phyloP scores from a whole-genome alignment of 2,888 invertebrate species.

The Neoascia interrupta region DNA sequence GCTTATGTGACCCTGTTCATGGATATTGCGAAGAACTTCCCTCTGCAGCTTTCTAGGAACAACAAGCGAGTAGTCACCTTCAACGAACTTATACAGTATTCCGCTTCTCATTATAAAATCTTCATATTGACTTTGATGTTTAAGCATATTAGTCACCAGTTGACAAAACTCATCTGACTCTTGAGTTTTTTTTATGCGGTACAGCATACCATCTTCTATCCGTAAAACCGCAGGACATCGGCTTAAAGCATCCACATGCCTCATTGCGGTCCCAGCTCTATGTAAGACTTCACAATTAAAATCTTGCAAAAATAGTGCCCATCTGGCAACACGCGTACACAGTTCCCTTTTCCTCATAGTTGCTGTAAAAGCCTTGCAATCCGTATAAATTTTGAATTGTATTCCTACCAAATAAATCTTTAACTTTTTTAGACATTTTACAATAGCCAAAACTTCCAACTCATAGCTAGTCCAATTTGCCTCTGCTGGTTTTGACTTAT shows the following conservation, averaged over 20 bases:
- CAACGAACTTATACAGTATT: slow-evolving; percentile 32
- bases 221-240: background rate
- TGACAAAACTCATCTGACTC: slow-evolving; percentile 32
- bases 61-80: slow-evolving; percentile 32
- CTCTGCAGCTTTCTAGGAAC: slow-evolving; percentile 27
- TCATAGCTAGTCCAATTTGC: slow-evolving; percentile 70
- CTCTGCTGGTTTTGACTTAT: slow-evolving; percentile 40
- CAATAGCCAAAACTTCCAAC: slow-evolving; percentile 73
- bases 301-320: slow-evolving; percentile 58
- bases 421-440: slow-evolving; percentile 71
- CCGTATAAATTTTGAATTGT: slow-evolving; percentile 43
- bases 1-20: slow-evolving; percentile 24
- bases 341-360: slow-evolving; percentile 57
- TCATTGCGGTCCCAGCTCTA: slow-evolving; percentile 27
- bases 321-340: background rate
- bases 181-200: slow-evolving; percentile 33
- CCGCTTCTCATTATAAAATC: slow-evolving; percentile 4
- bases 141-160: slow-evolving; percentile 17
- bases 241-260: slow-evolving; percentile 46
- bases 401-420: slow-evolving; percentile 71
- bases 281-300: slow-evolving; percentile 34
- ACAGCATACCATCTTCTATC: slow-evolving; percentile 7
- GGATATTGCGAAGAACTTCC: slow-evolving; percentile 2
- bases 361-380: slow-evolving; percentile 72
- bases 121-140: slow-evolving; percentile 64